phyloP scores from a whole-genome alignment of 2,113 vertebrate genomes.

The Verasper variegatus region DNA sequence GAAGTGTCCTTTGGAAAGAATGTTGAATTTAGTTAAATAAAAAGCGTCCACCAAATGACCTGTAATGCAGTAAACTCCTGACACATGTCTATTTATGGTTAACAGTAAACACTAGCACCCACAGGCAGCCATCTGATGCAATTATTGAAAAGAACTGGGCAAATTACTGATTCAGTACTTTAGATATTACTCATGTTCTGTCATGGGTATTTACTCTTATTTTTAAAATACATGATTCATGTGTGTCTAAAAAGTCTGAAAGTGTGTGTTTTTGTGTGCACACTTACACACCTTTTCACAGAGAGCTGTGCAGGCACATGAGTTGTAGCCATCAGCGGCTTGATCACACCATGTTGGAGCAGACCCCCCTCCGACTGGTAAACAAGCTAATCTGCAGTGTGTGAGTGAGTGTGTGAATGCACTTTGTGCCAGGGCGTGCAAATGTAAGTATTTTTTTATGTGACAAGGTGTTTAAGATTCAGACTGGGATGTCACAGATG shows the following conservation, averaged over 20 bases:
- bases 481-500: slow-evolving; percentile 38
- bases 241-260: neutral
- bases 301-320: slow-evolving; percentile 77
- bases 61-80: no score
- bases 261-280: slow-evolving; percentile 10
- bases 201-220: slow-evolving; percentile 15
- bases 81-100: neutral
- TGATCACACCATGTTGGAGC: slow-evolving; percentile 69
- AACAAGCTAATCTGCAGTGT: slow-evolving; percentile 76
- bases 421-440: slow-evolving; percentile 37
- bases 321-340: slow-evolving; percentile 73
- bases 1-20: no score
- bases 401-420: slow-evolving; percentile 48
- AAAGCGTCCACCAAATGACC: no score
- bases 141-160: slow-evolving; percentile 2
- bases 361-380: slow-evolving; percentile 75
- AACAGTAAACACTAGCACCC: neutral
- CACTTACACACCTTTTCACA: slow-evolving; percentile 28
- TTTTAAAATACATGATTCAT: slow-evolving; percentile 34
- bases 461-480: slow-evolving; percentile 79
- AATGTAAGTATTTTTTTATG: slow-evolving; percentile 59
- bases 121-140: neutral
- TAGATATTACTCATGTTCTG: neutral
- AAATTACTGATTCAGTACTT: slow-evolving; percentile 7
- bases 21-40: no score